Percentiles rank a stretch among this genome's conserved stretches.
Conservation (phyloP, 2,113 vertebrate species). For the Crypturellus undulatus region DNA sequence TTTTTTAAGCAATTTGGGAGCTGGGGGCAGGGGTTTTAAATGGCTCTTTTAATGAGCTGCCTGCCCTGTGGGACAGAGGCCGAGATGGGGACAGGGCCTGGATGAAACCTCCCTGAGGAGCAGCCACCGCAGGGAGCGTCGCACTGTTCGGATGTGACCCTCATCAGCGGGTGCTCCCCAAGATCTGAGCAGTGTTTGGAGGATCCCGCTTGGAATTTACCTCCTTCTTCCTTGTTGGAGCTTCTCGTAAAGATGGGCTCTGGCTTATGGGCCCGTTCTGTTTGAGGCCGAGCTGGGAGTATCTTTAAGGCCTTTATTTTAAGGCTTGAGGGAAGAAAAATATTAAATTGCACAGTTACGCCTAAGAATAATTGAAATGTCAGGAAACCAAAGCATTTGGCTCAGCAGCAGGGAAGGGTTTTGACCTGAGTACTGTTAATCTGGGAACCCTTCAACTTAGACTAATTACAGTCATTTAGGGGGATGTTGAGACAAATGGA, state of each 20-base stretch:
- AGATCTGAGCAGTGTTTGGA: background rate
- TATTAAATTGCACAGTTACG: background rate
- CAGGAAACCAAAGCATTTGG: background rate
- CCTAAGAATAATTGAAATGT: background rate
- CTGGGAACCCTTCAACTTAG: background rate
- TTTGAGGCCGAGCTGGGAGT: background rate
- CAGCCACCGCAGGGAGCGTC: background rate
- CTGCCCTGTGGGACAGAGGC: background rate
- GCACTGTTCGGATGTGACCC: background rate
- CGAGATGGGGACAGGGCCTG: background rate
- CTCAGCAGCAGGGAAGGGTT: background rate
- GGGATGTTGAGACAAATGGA: background rate
- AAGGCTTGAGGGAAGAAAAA: background rate
- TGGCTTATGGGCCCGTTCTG: background rate
- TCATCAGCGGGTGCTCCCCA: background rate
- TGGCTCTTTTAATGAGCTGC: background rate
- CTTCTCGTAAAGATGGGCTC: background rate
- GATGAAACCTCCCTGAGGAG: background rate
- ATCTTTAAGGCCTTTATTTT: background rate
- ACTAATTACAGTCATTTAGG: background rate
- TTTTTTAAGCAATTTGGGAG: background rate
- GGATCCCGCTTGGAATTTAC: accelerated
- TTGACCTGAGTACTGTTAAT: background rate
- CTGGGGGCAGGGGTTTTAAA: slow-evolving; percentile 16
- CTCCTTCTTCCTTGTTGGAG: background rate